Evolutionary conservation across 2,113 vertebrate species (phyloP), one percentile per base, ranked within the genome.

Genomic region (Chaetodon auriga): DNA sequence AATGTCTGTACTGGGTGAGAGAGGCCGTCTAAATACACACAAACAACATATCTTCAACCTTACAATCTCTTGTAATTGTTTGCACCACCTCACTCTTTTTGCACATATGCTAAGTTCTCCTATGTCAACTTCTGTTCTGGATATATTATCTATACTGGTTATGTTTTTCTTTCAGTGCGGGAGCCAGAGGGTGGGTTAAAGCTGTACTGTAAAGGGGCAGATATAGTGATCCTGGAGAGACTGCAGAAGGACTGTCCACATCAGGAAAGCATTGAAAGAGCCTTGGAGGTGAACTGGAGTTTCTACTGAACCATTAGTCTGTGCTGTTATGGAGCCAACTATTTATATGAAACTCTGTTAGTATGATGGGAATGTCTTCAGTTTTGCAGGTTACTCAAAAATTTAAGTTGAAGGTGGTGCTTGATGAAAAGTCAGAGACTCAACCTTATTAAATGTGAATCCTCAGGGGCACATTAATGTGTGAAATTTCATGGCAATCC

Each of bases 171-270:
- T 60, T 4, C 92, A 99, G 98, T 99, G 75, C 93, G 95, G 43
- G 96, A 96, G 60, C 97, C 97, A 0, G 96, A 96, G 78, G 97
- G 97, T 45, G 89, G 58, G 16, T 94, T 99, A 87, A 96, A 94
- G 69, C 95, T 99, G 9, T 99, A 97, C 91, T 97, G 96, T 86
- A 99, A 99, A 84, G 98, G 98, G 2, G 98, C 98, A 0, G 98
- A 99, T 93, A 94, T 92, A 0, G 96, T 99, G 79, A 95, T 99
- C 84, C 90, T 98, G 62, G 92, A 96, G 80, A 94, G 96, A 41
- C 90, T 98, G 76, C 83, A 69, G 68, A 72, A 78, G 9, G 91
- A 92, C 79, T 93, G 76, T 16, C 51, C 55, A 38, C 14, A 70
- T 2, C 95, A 95, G 81, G 86, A 86, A 51, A 83, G 75, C 79